A percentile compares a stretch with the other conserved stretches of the same genome.
These are phyloP conservation scores for Palythoa grandis DNA, from an alignment of 92 coral and sea anemone genomes.

Conservation along the genomic window DNA sequence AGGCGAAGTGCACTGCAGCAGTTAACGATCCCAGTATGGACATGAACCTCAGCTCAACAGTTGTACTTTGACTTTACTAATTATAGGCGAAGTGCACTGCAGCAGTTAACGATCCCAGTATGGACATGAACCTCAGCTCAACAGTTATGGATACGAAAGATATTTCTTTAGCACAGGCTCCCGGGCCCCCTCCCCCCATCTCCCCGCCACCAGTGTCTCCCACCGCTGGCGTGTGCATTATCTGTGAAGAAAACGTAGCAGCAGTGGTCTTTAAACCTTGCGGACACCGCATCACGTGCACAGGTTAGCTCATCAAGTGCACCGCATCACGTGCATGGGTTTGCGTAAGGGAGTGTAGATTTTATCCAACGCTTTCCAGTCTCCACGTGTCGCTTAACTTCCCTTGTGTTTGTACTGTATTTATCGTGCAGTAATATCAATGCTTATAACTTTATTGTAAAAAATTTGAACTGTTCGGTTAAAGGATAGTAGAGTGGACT, in stretches of 20 bases:
- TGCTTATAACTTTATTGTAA: too few species aligned
- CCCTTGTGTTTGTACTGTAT: too few species aligned
- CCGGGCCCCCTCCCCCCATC: slow-evolving; percentile 5
- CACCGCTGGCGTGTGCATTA: slow-evolving; percentile 49
- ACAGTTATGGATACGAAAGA: not conserved
- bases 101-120: slow-evolving; percentile 19
- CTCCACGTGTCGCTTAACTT: too few species aligned
- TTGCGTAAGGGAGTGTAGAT: too few species aligned
- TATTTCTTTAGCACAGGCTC: slow-evolving; percentile 19
- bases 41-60: slow-evolving; percentile 25
- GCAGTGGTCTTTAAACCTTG: slow-evolving; percentile 70
- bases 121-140: slow-evolving; percentile 31
- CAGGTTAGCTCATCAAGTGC: slow-evolving; percentile 42
- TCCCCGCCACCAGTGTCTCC: slow-evolving; percentile 11
- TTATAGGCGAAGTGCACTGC: slow-evolving; percentile 17
- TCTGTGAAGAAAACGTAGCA: slow-evolving; percentile 64
- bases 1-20: slow-evolving; percentile 9
- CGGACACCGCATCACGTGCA: slow-evolving; percentile 74
- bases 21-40: slow-evolving; percentile 23
- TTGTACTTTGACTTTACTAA: not conserved
- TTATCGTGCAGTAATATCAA: too few species aligned
- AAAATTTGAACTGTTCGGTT: not conserved
- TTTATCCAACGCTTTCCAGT: too few species aligned
- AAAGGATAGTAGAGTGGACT: not conserved
- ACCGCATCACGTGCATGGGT: not conserved